phyloP scores from a whole-genome alignment of 2,888 invertebrate species.

The Tachystola acroxantha region DNA sequence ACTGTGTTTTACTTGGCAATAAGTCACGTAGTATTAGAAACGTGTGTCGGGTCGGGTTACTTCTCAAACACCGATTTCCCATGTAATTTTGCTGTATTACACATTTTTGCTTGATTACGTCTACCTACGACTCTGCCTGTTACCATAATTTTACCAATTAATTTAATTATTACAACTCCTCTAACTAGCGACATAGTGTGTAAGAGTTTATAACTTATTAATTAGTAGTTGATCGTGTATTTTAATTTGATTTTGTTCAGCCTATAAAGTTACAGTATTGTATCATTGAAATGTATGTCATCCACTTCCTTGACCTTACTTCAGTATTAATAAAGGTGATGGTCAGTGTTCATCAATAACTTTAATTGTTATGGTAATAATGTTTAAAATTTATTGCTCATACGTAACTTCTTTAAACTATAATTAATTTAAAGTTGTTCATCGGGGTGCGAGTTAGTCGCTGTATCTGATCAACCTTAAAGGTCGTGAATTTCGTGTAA shows the following conservation, averaged over 20 bases:
- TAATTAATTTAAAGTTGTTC: constrained; percentile 1
- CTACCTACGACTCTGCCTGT: too few species aligned
- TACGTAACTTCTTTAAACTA: constrained; percentile 5
- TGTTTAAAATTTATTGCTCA: constrained; percentile 5
- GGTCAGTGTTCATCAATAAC: constrained; percentile 8
- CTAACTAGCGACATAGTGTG: not conserved
- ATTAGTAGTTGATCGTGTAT: not conserved
- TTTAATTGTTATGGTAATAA: constrained; percentile 11
- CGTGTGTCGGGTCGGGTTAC: too few species aligned
- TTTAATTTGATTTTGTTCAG: not conserved
- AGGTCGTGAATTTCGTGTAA: not conserved
- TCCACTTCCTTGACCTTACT: constrained; percentile 5
- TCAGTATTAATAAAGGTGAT: constrained; percentile 6
- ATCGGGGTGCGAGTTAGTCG: not conserved
- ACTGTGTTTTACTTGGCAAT: too few species aligned
- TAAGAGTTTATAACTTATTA: not conserved
- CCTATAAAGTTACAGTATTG: not conserved
- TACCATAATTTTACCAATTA: constrained; percentile 6
- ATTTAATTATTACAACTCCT: not conserved
- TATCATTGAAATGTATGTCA: constrained; percentile 6
- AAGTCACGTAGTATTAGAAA: too few species aligned
- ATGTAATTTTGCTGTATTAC: constrained; percentile 17
- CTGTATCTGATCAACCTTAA: not conserved
- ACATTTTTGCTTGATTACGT: constrained; percentile 5
- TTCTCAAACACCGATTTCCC: constrained; percentile 7